Evolutionary conservation across 1,140 invertebrate species (phyloP).

Genomic region (Medauroidea extradentata): DNA sequence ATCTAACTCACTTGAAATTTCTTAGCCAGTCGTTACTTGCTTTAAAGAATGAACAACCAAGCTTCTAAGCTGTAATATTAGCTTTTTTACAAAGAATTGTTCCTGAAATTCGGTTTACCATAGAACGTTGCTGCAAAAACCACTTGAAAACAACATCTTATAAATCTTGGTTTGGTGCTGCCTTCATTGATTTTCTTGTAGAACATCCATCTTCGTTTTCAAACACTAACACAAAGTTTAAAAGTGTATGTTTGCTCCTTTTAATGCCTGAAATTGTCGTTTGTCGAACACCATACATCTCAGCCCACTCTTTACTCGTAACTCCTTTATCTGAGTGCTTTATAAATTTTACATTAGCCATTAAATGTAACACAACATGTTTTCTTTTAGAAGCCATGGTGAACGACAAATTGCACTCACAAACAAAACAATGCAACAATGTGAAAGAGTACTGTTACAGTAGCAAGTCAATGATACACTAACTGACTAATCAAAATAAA

Average conservation of each 20-base stretch:
- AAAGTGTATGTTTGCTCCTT: background rate
- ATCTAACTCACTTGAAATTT: slow-evolving; percentile 2
- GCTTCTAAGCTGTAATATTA: background rate
- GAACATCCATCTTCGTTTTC: background rate
- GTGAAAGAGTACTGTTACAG: too few relatives aligned
- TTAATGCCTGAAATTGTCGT: too few relatives aligned
- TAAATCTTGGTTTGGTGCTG: background rate
- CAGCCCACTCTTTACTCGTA: too few relatives aligned
- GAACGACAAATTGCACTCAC: too few relatives aligned
- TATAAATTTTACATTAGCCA: too few relatives aligned
- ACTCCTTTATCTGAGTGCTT: too few relatives aligned
- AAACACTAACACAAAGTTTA: background rate
- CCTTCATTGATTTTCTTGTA: background rate
- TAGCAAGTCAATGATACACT: too few relatives aligned
- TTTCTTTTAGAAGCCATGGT: too few relatives aligned
- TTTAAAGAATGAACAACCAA: background rate
- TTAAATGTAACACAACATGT: too few relatives aligned
- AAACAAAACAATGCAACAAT: too few relatives aligned
- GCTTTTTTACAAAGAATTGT: slow-evolving; percentile 3
- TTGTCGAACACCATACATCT: too few relatives aligned
- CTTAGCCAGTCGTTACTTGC: background rate
- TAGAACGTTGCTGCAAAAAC: background rate
- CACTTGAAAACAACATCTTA: background rate
- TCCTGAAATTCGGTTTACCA: background rate
- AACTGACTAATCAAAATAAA: too few relatives aligned